phyloP scores from a whole-genome alignment of 2,888 invertebrate genomes.

The Podabrus alpinus region DNA sequence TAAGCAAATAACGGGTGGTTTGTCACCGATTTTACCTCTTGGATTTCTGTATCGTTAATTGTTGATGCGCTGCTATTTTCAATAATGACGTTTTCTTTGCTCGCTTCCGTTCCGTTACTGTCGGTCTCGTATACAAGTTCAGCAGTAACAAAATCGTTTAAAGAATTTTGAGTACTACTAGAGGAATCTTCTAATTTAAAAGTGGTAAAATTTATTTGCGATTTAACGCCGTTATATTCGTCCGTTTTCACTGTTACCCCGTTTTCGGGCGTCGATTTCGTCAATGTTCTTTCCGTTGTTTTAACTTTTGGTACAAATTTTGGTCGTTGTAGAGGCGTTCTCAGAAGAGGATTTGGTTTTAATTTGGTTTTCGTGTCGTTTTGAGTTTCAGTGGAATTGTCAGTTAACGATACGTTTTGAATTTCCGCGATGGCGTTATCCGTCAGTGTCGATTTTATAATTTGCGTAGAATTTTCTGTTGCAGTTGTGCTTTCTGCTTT shows the following conservation, averaged over 20 bases:
- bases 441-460: not conserved
- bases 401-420: not conserved
- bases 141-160: not conserved
- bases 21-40: not conserved
- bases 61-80: not conserved
- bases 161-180: not conserved
- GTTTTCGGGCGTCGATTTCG: not conserved
- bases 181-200: not conserved
- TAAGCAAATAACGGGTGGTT: not conserved
- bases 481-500: not conserved
- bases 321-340: not conserved
- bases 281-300: not conserved
- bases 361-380: not conserved
- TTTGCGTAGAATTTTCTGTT: not conserved
- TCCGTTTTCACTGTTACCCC: too few species aligned
- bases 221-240: not conserved
- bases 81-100: not conserved
- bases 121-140: not conserved
- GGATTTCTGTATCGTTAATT: not conserved
- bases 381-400: not conserved
- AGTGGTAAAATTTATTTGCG: not conserved
- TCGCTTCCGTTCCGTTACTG: not conserved
- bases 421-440: not conserved
- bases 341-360: not conserved
- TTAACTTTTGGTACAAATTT: conserved; percentile 4